phyloP scores from a whole-genome alignment of 2,113 vertebrate genomes.

The Vombatus ursinus region DNA sequence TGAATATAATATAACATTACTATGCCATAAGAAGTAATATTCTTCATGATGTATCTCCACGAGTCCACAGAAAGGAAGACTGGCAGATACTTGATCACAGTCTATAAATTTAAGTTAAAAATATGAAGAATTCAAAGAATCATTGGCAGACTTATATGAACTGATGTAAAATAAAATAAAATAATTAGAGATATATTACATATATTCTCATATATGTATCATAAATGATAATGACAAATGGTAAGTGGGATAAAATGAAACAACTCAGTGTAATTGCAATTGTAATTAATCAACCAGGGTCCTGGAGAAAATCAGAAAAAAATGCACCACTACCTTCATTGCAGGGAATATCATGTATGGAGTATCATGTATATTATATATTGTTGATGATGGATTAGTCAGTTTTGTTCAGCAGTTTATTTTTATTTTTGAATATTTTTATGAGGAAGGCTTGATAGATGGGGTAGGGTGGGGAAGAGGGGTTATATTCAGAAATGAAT shows the following conservation, averaged over 20 bases:
- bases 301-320: too few species aligned
- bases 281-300: not conserved
- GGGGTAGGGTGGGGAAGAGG: too few species aligned
- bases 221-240: not conserved
- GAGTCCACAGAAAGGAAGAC: slow-evolving; percentile 43
- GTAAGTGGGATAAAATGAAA: not conserved
- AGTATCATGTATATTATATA: too few species aligned
- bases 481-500: not conserved
- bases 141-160: not conserved
- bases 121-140: not conserved
- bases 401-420: not conserved
- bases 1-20: not conserved
- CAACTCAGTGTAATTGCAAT: not conserved
- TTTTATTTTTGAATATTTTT: not conserved
- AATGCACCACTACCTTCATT: too few species aligned
- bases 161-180: not conserved
- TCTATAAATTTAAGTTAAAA: slow-evolving; percentile 54
- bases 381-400: not conserved
- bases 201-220: not conserved
- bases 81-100: slow-evolving; percentile 53
- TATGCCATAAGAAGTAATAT: not conserved
- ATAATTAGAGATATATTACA: not conserved
- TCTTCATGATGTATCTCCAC: slow-evolving; percentile 36
- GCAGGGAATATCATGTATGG: too few species aligned
- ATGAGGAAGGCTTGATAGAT: not conserved